Base-by-base conservation (phyloP, 1,140 invertebrate genomes). In the Diabrotica virgifera region DNA sequence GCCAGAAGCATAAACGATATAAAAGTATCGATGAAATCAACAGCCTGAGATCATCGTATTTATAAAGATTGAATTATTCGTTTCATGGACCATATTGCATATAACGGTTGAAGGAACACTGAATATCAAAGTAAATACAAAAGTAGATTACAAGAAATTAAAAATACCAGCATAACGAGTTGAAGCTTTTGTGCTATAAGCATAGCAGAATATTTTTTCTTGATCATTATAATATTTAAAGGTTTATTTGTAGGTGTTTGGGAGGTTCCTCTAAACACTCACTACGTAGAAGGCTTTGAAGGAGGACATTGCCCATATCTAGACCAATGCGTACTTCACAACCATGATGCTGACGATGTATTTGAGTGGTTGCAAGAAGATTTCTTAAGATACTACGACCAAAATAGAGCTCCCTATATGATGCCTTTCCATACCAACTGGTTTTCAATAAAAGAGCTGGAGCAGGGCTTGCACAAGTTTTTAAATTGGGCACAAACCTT, bases 351-450 rank as follows among this genome's bases (percentile, higher is more conserved):
- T 9, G 83, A 93, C 59, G 92, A 94, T 76, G 92, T 96, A 11
- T 87, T 94, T 38, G 90, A 94, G 72, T 96, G 94, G 93, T 82
- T 96, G 1, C 88, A 91, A 74, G 93, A 96, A 82, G 95, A 97
- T 77, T 97, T 96, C 78, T 86, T 86, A 52, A 82, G 92, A 36
- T 88, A 92, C 75, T 95, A 95, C 73, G 87, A 91, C 40, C 90
- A 93, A 74, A 95, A 95, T 77, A 84, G 90, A 66, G 94, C 94
- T 0, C 94, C 94, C 0, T 95, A 96, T 75, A 93, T 94, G 90
- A 93, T 96, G 89, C 89, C 93, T 5, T 93, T 96, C 85, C 93
- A 95, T 70, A 95, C 93, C 8, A 96, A 95, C 80, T 96, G 93
- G 94, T 96, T 96, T 84, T 92, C 94, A 74, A 92, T 93, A 56